Evolutionary conservation across 2,888 invertebrate species (phyloP).

Genomic region (Kryphioiulus occultus): DNA sequence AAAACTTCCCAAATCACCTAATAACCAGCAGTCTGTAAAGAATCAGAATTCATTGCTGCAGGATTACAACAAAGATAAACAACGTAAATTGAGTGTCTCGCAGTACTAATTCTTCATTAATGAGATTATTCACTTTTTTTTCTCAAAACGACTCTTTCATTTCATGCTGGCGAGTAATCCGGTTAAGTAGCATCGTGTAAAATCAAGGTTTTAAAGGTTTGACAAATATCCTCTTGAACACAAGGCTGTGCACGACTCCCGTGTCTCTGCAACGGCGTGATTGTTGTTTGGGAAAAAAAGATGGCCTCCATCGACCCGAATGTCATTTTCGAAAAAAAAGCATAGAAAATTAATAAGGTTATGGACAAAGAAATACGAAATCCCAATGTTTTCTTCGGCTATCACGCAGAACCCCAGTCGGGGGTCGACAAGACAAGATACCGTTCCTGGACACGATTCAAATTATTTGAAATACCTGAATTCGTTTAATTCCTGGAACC

Average conservation of each 20-base stretch:
- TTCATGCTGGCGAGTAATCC: not conserved
- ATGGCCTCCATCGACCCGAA: not conserved
- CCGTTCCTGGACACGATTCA: not conserved
- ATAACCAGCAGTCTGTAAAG: too few species aligned
- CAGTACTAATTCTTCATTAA: not conserved
- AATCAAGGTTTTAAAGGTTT: not conserved
- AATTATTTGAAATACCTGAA: not conserved
- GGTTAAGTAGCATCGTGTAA: not conserved
- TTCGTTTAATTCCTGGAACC: not conserved
- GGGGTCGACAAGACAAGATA: not conserved
- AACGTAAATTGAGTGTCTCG: not conserved
- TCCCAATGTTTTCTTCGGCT: not conserved
- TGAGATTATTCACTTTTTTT: not conserved
- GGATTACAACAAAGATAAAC: not conserved
- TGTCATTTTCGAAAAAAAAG: not conserved
- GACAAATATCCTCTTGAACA: slow-evolving; percentile 5
- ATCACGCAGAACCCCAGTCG: slow-evolving; percentile 5
- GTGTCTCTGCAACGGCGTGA: not conserved
- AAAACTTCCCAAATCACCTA: too few species aligned
- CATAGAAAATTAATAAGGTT: not conserved
- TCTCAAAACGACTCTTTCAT: not conserved
- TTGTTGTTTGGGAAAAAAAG: not conserved
- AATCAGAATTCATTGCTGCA: too few species aligned
- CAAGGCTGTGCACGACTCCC: not conserved
- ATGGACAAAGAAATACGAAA: not conserved